Percentiles rank a stretch among this genome's conserved stretches.
Conservation (phyloP, 2,113 vertebrate genomes). For the Xiphorhynchus elegans region DNA sequence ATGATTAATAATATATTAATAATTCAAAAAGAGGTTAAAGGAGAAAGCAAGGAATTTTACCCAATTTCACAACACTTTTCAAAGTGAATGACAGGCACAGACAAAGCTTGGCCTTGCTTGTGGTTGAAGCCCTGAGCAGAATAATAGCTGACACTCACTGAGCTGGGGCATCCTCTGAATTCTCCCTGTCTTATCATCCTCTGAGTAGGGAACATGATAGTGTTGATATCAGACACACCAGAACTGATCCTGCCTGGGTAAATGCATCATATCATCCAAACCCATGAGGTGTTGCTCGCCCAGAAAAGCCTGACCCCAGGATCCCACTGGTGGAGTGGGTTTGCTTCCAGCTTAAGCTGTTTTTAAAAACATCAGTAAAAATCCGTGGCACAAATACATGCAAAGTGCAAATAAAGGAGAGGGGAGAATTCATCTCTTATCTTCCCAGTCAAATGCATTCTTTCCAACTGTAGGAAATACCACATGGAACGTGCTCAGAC, state of each 20-base stretch:
- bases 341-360: neutral
- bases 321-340: neutral
- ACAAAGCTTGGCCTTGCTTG: neutral
- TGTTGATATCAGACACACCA: neutral
- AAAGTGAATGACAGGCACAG: neutral
- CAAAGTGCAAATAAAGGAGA: neutral
- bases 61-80: neutral
- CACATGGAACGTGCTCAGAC: constrained; percentile 46
- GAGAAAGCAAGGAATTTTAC: neutral
- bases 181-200: neutral
- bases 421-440: neutral
- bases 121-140: neutral
- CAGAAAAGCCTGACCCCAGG: neutral
- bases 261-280: neutral
- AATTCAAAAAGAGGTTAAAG: neutral
- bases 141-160: neutral
- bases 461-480: constrained; percentile 44
- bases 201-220: neutral
- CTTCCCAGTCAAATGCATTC: neutral
- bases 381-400: neutral
- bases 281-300: accelerated
- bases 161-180: neutral
- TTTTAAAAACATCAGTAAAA: neutral
- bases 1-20: neutral
- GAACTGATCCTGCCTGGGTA: neutral